phyloP scores from a whole-genome alignment of 1,140 invertebrate genomes.

The Aporrectodea caliginosa region DNA sequence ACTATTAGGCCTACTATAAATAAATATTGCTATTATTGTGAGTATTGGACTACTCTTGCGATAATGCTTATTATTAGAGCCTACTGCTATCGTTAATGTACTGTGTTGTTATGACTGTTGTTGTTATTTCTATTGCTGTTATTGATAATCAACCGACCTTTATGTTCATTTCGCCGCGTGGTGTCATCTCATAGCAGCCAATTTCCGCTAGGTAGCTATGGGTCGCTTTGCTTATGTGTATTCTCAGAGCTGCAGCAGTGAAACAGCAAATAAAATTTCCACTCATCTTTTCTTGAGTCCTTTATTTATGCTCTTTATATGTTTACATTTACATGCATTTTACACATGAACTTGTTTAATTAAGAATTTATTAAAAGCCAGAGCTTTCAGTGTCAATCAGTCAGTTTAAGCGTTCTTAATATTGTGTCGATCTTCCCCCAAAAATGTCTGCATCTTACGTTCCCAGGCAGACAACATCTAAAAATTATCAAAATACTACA shows the following conservation, averaged over 20 bases:
- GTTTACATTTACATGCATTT: not conserved
- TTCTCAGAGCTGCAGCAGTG: slow-evolving; percentile 15
- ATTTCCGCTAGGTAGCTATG: slow-evolving; percentile 15
- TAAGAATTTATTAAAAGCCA: not conserved
- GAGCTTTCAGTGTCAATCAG: not conserved
- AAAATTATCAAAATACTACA: no score
- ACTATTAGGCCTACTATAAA: no score
- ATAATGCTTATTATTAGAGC: no score
- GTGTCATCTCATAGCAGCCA: slow-evolving; percentile 15
- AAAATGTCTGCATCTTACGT: not conserved
- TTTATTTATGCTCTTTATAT: not conserved
- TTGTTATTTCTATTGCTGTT: no score
- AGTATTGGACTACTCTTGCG: no score
- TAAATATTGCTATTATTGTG: no score
- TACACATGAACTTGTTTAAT: not conserved
- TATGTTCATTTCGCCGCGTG: slow-evolving; percentile 32
- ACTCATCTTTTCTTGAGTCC: no score
- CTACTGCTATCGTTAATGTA: no score
- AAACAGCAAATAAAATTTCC: not conserved
- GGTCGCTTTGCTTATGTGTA: slow-evolving; percentile 22
- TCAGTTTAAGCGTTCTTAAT: not conserved
- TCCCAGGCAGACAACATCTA: no score
- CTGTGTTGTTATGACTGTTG: no score
- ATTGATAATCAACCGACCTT: no score
- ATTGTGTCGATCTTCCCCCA: not conserved